Base-by-base conservation (phyloP, 30 jellyfish, hydroid and myxozoan genomes). In the Cassiopea xamachana region DNA sequence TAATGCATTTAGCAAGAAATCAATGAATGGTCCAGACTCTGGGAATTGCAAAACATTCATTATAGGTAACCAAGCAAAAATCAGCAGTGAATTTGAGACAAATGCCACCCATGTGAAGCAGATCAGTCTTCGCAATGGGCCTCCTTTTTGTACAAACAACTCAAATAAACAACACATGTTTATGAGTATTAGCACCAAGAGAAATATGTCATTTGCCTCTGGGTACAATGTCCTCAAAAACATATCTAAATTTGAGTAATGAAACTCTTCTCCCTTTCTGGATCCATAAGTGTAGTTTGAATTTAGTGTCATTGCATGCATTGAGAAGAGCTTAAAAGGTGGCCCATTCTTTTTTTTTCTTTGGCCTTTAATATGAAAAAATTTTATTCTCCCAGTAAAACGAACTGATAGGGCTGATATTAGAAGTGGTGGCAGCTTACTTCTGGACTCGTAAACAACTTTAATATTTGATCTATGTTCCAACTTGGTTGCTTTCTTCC, bases 141-240 rank as follows among this genome's bases (percentile, higher is more conserved):
- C 99, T 43, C 99, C 99, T 77, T 92, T 91, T 55, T 89, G 99
- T 19, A 92, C 88, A 75, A 92, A 90, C 19, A 96, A 78, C 69
- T 96, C 99, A 68, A 96, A 90, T 88, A 89, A 92, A 74, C 98
- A 88, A 1, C 95, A 87, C 98, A 96, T 85, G 69, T 96, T 96
- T 51, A 96, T 46, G 17, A 96, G 43, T 19, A 92, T 48, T 71
- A 92, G 60, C 7, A 97, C 69, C 48, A 92, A 61, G 16, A 92
- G 87, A 69, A 96, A 96, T 51, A 96, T 85, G 69, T 96, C 99
- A 89, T 96, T 96, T 5, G 88, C 90, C 74, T 96, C 99, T 18
- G 99, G 99, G 73, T 96, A 88, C 79, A 96, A 75, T 17, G 99
- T 91, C 60, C 96, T 82, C 51, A 96, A 77, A 80, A 96, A 96